These are phyloP conservation scores for Poecile atricapillus DNA, from an alignment of 2,113 vertebrate species.

Conservation along the genomic window DNA sequence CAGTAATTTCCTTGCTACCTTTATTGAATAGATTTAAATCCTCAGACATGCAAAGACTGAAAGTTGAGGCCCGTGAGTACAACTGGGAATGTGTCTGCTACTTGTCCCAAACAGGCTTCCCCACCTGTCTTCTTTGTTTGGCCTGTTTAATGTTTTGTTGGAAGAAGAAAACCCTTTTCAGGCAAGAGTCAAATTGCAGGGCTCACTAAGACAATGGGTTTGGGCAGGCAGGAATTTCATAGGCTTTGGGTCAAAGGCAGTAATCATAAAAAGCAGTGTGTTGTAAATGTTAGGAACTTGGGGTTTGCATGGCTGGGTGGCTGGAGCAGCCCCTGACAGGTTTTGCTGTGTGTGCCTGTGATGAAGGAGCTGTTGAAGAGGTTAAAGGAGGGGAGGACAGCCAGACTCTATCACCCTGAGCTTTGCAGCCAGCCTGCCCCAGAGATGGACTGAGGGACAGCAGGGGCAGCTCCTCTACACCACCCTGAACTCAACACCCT, in stretches of 20 bases:
- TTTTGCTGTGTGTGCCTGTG: not conserved
- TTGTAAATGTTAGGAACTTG: conserved; percentile 18
- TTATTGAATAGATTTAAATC: not conserved
- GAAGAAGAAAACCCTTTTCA: conserved; percentile 3
- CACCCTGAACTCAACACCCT: not conserved
- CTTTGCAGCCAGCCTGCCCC: not conserved
- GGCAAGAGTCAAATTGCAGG: not conserved
- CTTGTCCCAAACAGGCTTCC: not conserved
- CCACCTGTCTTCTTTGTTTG: conserved; percentile 4
- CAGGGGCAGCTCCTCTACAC: conserved; percentile 41
- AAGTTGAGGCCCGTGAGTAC: not conserved
- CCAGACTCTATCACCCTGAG: not conserved
- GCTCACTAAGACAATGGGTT: conserved; percentile 5
- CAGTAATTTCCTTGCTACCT: not conserved
- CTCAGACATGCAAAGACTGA: not conserved
- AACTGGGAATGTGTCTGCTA: not conserved
- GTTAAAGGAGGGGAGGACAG: not conserved
- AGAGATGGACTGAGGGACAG: conserved; percentile 25
- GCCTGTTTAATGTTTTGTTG: not conserved
- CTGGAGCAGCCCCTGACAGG: not conserved
- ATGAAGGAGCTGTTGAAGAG: not conserved
- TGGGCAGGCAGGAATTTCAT: conserved; percentile 1
- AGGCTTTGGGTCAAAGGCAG: conserved; percentile 40
- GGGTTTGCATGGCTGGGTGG: not conserved
- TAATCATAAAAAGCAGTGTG: not conserved